Conservation (phyloP, 53 echinoderm and acorn worm species). For the Henricia sp. region DNA sequence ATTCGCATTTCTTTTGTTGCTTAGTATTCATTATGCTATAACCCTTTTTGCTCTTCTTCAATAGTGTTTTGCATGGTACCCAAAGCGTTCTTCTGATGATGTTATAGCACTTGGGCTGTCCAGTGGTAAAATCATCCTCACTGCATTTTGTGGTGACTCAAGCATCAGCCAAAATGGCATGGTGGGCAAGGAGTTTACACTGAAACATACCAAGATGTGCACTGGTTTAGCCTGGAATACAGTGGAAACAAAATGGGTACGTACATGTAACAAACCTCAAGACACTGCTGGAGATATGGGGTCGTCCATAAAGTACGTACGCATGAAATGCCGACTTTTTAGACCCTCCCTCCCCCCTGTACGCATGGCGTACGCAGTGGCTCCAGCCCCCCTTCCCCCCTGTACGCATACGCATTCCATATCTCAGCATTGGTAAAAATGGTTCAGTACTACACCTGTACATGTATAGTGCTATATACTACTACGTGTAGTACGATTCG, state of each 20-base stretch:
- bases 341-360: too few species aligned
- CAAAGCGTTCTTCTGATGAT: constrained; percentile 78
- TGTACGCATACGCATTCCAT: too few species aligned
- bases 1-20: neutral
- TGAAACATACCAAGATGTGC: constrained; percentile 86
- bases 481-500: too few species aligned
- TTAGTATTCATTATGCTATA: neutral
- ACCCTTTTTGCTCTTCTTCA: neutral
- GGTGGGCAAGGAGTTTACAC: constrained; percentile 80
- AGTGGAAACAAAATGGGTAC: constrained; percentile 79
- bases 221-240: constrained; percentile 90
- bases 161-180: constrained; percentile 64
- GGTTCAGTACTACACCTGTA: too few species aligned
- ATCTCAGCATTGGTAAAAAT: too few species aligned
- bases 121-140: constrained; percentile 84
- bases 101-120: constrained; percentile 82
- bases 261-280: neutral
- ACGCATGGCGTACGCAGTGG: too few species aligned
- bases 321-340: too few species aligned
- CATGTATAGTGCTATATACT: too few species aligned
- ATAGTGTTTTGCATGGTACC: constrained; percentile 94
- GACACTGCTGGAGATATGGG: too few species aligned
- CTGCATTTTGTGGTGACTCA: constrained; percentile 77
- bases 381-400: too few species aligned
- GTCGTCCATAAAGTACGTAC: too few species aligned